Conservation (phyloP, 2,888 invertebrate species). For the Ferrisia virgata region DNA sequence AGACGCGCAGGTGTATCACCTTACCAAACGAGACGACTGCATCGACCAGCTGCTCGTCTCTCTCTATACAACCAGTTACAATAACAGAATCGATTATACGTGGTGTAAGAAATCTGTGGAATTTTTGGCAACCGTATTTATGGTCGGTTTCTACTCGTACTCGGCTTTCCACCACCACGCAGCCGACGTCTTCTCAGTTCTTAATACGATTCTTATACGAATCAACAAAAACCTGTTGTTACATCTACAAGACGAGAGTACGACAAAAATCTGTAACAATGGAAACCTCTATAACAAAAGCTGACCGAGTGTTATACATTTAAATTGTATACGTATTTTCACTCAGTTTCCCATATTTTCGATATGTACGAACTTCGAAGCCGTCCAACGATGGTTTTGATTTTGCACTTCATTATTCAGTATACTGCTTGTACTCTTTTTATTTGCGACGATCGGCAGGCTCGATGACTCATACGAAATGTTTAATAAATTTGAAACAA, state of each 20-base stretch:
- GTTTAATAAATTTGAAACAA: not conserved
- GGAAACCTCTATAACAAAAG: constrained; percentile 12
- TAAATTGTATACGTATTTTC: too few species aligned
- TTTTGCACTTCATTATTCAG: not conserved
- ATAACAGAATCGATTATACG: constrained; percentile 34
- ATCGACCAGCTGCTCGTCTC: constrained; percentile 32
- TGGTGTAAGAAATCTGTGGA: constrained; percentile 32
- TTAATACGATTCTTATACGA: constrained; percentile 18
- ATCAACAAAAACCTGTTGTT: constrained; percentile 22
- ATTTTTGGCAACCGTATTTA: constrained; percentile 40
- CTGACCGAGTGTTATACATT: not conserved
- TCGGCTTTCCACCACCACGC: constrained; percentile 8
- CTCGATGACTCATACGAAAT: not conserved
- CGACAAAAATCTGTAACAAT: constrained; percentile 27
- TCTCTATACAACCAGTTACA: constrained; percentile 28
- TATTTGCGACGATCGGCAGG: not conserved
- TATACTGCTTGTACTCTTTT: too few species aligned
- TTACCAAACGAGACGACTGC: constrained; percentile 34
- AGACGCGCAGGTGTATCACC: constrained; percentile 33
- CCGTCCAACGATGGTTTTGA: not conserved
- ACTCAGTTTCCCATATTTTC: not conserved
- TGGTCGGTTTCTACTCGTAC: not conserved
- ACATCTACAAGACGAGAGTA: constrained; percentile 16
- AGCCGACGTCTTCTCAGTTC: not conserved
- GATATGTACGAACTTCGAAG: not conserved